A percentile compares a stretch with the other conserved stretches of the same genome.
Conservation (phyloP, 1,140 invertebrate genomes). For the Drosophila subobscura region DNA sequence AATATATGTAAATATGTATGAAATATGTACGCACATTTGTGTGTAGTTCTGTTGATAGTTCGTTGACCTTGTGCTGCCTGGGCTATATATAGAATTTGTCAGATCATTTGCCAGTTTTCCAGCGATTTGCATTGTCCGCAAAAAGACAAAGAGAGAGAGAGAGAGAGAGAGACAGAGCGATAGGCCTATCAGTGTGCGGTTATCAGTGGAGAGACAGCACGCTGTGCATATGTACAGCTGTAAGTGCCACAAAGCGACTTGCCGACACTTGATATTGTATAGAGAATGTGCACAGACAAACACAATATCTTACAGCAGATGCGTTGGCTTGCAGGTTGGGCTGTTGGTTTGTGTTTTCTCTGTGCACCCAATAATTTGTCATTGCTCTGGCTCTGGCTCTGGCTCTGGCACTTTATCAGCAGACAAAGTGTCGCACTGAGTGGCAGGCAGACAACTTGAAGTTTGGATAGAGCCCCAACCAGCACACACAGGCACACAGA, state of each 20-base stretch:
- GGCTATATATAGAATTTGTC: neutral
- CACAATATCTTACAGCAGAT: neutral
- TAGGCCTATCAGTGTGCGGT: neutral
- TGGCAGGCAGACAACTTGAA: conserved; percentile 52
- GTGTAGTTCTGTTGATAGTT: conserved; percentile 25
- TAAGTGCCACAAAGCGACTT: no score
- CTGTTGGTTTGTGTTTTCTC: no score
- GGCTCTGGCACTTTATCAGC: conserved; percentile 64
- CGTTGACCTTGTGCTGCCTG: conserved; percentile 53
- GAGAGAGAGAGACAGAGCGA: neutral
- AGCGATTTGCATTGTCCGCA: no score
- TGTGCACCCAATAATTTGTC: conserved; percentile 63
- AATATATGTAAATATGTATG: no score
- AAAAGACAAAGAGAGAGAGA: no score
- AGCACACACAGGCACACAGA: conserved; percentile 13
- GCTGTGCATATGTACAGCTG: neutral
- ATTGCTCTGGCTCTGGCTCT: conserved; percentile 38
- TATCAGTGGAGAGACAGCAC: neutral
- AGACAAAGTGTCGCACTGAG: conserved; percentile 74
- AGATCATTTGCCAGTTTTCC: no score
- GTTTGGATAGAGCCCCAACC: conserved; percentile 9
- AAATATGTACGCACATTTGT: neutral
- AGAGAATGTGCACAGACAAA: no score
- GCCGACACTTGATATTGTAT: no score
- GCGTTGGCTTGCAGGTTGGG: no score